Evolutionary conservation across 2,113 vertebrate species (phyloP).

Genomic region (Xiphorhynchus elegans): DNA sequence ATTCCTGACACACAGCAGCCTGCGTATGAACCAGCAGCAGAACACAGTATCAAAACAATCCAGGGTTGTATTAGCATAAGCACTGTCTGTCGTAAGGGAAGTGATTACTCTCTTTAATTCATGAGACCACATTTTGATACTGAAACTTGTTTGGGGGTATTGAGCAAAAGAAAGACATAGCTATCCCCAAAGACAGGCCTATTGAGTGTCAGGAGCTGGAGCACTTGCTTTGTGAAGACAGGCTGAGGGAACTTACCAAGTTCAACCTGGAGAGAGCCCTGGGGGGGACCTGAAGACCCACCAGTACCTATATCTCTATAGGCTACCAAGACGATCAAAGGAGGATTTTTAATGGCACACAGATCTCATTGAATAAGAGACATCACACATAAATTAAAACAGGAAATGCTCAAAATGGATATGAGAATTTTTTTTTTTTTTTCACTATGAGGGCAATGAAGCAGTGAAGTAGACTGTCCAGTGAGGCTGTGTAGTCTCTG

Average conservation of each 20-base stretch:
- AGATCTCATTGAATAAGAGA: not conserved
- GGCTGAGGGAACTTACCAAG: not conserved
- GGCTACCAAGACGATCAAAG: not conserved
- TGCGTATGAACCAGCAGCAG: not conserved
- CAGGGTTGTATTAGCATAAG: not conserved
- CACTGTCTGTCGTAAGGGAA: not conserved
- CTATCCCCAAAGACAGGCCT: not conserved
- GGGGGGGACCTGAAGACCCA: not conserved
- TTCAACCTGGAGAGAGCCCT: not conserved
- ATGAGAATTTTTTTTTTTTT: not conserved
- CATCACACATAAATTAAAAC: not conserved
- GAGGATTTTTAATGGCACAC: not conserved
- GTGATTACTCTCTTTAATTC: not conserved
- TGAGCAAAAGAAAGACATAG: not conserved
- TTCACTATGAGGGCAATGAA: rapidly evolving
- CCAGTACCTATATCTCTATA: not conserved
- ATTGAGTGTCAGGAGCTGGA: not conserved
- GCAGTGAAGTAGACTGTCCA: not conserved
- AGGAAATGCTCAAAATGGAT: not conserved
- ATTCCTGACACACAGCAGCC: not conserved
- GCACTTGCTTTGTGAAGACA: not conserved
- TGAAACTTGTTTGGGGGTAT: too few relatives aligned
- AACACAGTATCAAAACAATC: not conserved
- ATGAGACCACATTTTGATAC: not conserved
- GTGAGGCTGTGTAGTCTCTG: rapidly evolving